phyloP scores from a whole-genome alignment of 2,113 vertebrate species.

The Echinops telfairi region DNA sequence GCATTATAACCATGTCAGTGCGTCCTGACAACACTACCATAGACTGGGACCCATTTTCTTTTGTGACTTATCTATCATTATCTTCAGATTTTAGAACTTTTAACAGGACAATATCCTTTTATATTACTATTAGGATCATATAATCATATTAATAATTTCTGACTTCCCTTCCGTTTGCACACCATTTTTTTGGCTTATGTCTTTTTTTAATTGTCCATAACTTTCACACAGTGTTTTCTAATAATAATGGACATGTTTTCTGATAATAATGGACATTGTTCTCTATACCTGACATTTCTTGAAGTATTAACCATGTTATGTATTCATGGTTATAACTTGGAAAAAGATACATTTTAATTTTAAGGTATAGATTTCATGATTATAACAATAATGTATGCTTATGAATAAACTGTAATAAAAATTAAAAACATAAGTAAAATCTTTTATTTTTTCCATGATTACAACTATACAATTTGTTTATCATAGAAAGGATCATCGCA shows the following conservation, averaged over 20 bases:
- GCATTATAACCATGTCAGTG: too few species aligned
- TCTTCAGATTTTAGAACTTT: not conserved
- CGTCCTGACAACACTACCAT: too few species aligned
- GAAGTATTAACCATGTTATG: not conserved
- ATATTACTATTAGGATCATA: not conserved
- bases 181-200: not conserved
- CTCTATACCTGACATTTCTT: not conserved
- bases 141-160: not conserved
- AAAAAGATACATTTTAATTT: not conserved
- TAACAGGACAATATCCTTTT: not conserved
- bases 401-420: not conserved
- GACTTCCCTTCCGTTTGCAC: not conserved
- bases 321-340: not conserved
- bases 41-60: not conserved
- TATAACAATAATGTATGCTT: not conserved
- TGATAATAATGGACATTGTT: not conserved
- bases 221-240: not conserved
- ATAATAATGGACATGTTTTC: not conserved
- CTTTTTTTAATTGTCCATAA: not conserved
- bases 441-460: not conserved
- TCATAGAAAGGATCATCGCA: not conserved
- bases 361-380: not conserved
- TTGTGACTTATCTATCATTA: not conserved
- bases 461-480: not conserved
- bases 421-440: not conserved